These are phyloP conservation scores for Sitobion miscanthi DNA, from an alignment of 1,140 invertebrate genomes.

Conservation along the genomic window DNA sequence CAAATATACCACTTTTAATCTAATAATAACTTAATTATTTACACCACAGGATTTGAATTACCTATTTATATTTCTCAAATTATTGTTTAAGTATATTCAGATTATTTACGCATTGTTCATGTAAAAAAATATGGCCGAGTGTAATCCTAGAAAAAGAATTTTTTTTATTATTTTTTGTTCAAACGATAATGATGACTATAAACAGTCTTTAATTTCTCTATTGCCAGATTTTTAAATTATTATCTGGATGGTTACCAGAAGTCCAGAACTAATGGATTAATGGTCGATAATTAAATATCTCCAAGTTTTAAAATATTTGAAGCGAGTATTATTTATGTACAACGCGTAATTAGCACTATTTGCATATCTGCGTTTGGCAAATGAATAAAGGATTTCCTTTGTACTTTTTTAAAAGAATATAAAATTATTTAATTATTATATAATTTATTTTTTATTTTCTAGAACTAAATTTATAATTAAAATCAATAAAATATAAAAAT, in stretches of 20 bases:
- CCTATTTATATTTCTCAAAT: neutral
- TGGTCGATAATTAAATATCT: neutral
- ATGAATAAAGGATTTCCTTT: constrained; percentile 19
- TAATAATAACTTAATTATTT: neutral
- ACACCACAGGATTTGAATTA: neutral
- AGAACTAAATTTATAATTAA: neutral
- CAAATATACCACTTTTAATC: neutral
- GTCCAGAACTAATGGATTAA: neutral
- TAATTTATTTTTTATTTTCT: neutral
- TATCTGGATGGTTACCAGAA: neutral
- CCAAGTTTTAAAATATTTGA: neutral
- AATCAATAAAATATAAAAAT: neutral
- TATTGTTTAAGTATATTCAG: neutral
- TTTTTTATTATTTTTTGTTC: neutral
- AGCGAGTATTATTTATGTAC: neutral
- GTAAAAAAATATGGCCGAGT: too few species aligned
- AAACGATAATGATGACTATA: neutral
- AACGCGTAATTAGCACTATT: neutral
- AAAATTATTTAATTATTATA: neutral
- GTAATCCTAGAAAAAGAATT: neutral
- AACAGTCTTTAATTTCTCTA: neutral
- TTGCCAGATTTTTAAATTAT: neutral
- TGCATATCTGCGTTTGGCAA: constrained; percentile 23
- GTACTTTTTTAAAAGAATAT: neutral
- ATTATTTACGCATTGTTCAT: too few species aligned